A percentile compares a stretch with the other conserved stretches of the same genome.
These are phyloP conservation scores for Oceanodroma leucorhoa DNA, from an alignment of 2,797 vertebrate species.

Conservation along the genomic window DNA sequence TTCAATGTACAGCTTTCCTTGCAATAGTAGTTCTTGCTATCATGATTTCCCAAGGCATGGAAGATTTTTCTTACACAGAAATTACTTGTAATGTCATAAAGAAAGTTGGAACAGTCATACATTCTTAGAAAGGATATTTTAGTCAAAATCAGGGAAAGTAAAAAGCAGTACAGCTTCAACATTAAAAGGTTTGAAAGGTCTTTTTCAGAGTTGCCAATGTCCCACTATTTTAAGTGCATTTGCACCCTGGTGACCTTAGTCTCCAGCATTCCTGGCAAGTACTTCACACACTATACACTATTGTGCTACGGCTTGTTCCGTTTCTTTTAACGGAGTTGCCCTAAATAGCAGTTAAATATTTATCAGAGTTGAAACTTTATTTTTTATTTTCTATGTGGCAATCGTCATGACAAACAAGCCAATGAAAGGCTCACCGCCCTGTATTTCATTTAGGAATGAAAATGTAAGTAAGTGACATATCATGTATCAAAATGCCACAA, in stretches of 20 bases:
- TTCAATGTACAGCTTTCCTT: not conserved
- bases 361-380: not conserved
- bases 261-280: not conserved
- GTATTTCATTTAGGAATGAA: not conserved
- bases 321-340: not conserved
- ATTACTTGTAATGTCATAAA: not conserved
- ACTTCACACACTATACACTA: not conserved
- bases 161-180: not conserved
- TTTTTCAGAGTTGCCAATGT: not conserved
- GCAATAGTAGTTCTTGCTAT: not conserved
- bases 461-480: not conserved
- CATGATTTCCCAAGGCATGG: not conserved
- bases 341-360: not conserved
- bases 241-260: rapidly evolving
- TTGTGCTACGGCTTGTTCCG: not conserved
- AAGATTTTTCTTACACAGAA: not conserved
- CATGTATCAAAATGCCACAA: not conserved
- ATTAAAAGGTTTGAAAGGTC: not conserved
- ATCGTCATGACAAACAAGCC: not conserved
- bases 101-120: not conserved
- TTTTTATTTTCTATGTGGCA: not conserved
- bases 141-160: not conserved
- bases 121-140: not conserved
- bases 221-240: not conserved
- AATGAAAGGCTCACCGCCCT: not conserved